Conservation (phyloP, 2,113 vertebrate species). For the Protomyctophum bolini region DNA sequence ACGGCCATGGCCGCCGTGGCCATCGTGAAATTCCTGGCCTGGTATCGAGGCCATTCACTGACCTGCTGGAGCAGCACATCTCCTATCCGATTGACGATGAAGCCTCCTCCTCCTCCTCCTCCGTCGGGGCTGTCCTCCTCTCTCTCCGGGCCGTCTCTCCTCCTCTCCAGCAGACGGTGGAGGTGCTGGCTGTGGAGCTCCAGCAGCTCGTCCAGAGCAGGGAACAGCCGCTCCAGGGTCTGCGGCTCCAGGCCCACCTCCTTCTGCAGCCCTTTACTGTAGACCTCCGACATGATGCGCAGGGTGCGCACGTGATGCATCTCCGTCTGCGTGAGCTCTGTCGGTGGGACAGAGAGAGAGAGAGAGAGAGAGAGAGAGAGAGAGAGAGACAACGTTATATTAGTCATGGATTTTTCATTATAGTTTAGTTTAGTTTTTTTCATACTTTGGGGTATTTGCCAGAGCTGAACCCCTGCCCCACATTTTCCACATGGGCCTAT, state of each 20-base stretch:
- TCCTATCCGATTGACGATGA: slow-evolving; percentile 88
- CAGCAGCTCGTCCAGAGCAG: slow-evolving; percentile 89
- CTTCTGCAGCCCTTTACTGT: slow-evolving; percentile 88
- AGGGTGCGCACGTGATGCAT: slow-evolving; percentile 95
- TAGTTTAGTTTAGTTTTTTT: too few species aligned
- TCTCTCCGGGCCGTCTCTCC: slow-evolving; percentile 80
- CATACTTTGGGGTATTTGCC: too few species aligned
- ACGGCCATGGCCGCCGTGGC: too few species aligned
- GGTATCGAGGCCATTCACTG: slow-evolving; percentile 65
- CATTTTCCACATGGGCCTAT: too few species aligned
- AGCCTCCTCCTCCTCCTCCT: slow-evolving; percentile 71
- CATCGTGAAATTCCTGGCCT: too few species aligned
- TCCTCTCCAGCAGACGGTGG: slow-evolving; percentile 89
- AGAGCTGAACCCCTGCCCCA: too few species aligned
- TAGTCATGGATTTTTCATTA: not conserved
- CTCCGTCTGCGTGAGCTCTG: slow-evolving; percentile 97
- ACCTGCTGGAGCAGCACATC: slow-evolving; percentile 91
- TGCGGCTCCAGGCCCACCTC: slow-evolving; percentile 88
- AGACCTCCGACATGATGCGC: slow-evolving; percentile 96
- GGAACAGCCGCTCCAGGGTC: slow-evolving; percentile 89
- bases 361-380: not conserved
- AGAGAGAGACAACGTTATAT: not conserved
- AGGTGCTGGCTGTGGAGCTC: slow-evolving; percentile 91
- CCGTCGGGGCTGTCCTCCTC: slow-evolving; percentile 53
- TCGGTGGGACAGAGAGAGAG: fast-evolving